Base-by-base conservation (phyloP, 1,140 invertebrate species). In the Leptopilina boulardi region DNA sequence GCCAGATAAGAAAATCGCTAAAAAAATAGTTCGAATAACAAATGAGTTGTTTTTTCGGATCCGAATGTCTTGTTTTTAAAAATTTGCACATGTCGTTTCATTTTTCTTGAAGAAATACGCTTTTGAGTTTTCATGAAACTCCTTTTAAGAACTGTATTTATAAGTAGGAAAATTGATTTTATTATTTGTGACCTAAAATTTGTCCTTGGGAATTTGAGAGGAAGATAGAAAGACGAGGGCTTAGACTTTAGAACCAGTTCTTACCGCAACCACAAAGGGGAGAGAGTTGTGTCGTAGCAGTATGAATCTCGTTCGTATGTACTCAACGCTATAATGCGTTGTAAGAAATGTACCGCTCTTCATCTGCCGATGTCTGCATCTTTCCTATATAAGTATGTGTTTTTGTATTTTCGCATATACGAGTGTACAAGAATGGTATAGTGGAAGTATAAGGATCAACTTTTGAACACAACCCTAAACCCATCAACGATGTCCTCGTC, bases 281-380 rank as follows among this genome's bases (percentile, higher is more conserved):
- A 80, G 81, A 78, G 78, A 80, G 75, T 76, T 77, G 77, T 70
- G 79, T 80, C 74, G 78, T 80, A 80, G 71, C 78, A 70, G 79
- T 76, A 85, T 79, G 80, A 79, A 82, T 85, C 80, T 78, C 83
- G 83, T 84, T 84, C 84, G 84, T 81, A 86, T 86, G 86, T 81
- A 80, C 83, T 73, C 56, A 73, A 75, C 84, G 84, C 84, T 85
- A 85, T 86, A 85, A 87, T 85, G 85, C 79, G 77, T 82, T 80
- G 76, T 85, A 87, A 87, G 86, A 86, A 87, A 86, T 86, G 86
- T 86, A 87, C 84, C 84, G 83, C 85, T 86, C 84, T 78, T 76
- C 80, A 84, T 77, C 80, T 79, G 79, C 79, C 76, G 83, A 83
- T 78, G 79, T 77, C 51, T 75, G 80, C 79, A 79, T 42, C 71